Evolutionary conservation across 2,888 invertebrate species (phyloP).

Genomic region (Meteorus cinctellus): DNA sequence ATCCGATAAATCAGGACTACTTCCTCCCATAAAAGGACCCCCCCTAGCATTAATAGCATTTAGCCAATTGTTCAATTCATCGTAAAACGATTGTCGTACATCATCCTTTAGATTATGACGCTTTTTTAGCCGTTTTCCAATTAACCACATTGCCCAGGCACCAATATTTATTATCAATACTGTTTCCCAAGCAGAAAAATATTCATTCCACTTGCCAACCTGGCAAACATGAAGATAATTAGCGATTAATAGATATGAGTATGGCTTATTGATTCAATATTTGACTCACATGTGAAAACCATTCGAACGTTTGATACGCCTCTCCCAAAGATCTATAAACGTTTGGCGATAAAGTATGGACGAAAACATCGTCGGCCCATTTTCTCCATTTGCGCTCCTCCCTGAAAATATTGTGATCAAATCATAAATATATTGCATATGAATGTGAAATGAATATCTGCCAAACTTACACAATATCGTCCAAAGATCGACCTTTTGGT

Average conservation of each 20-base stretch:
- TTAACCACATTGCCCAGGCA: constrained; percentile 93
- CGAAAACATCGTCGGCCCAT: constrained; percentile 94
- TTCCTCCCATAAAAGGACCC: constrained; percentile 88
- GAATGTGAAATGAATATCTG: constrained; percentile 28
- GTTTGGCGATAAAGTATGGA: constrained; percentile 96
- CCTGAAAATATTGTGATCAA: constrained; percentile 73
- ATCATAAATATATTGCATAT: constrained; percentile 15
- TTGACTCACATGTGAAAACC: constrained; percentile 85
- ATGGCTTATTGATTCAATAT: constrained; percentile 11
- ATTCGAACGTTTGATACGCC: constrained; percentile 92
- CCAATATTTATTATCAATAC: constrained; percentile 92
- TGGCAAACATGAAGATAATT: constrained; percentile 52
- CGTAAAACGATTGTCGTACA: constrained; percentile 91
- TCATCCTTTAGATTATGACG: constrained; percentile 90
- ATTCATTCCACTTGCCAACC: constrained; percentile 93
- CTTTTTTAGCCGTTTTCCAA: constrained; percentile 91
- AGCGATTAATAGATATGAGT: constrained; percentile 20
- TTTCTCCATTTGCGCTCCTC: constrained; percentile 95
- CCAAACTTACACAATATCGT: constrained; percentile 77
- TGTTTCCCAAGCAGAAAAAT: constrained; percentile 91
- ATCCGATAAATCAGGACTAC: constrained; percentile 92
- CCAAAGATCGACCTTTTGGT: constrained; percentile 75
- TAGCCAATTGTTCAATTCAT: constrained; percentile 89
- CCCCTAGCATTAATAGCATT: constrained; percentile 81
- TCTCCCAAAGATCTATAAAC: constrained; percentile 92